Conservation (phyloP, 2,797 vertebrate genomes). For the Cyclopterus lumpus region DNA sequence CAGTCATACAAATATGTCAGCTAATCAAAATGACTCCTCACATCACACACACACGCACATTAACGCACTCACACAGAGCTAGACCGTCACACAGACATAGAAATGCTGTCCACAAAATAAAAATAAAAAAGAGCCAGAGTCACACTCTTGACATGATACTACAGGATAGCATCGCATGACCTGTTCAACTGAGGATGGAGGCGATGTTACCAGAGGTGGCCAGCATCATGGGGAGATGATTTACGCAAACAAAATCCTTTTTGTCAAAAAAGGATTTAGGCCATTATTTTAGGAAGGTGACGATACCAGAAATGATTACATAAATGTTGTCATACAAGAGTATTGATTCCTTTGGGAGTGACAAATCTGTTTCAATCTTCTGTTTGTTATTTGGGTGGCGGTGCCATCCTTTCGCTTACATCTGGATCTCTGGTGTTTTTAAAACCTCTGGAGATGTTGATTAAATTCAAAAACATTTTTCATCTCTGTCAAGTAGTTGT, state of each 20-base stretch:
- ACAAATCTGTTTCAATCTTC: not conserved
- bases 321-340: not conserved
- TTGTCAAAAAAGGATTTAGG: too few species aligned
- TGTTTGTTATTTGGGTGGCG: not conserved
- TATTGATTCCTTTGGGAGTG: not conserved
- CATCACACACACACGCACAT: slow-evolving; percentile 16
- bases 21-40: slow-evolving; percentile 26
- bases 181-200: not conserved
- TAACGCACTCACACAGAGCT: slow-evolving; percentile 2
- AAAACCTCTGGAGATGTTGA: not conserved
- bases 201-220: too few species aligned
- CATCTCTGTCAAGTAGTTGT: not conserved
- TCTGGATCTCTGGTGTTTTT: not conserved
- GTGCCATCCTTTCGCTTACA: not conserved
- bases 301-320: not conserved
- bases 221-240: too few species aligned
- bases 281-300: too few species aligned
- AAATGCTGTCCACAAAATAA: not conserved
- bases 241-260: too few species aligned
- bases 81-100: slow-evolving; percentile 4
- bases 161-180: too few species aligned
- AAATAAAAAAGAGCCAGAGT: too few species aligned
- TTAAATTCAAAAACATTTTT: slow-evolving; percentile 1
- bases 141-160: slow-evolving; percentile 4
- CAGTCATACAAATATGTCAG: slow-evolving; percentile 41